A percentile compares a stretch with the other conserved stretches of the same genome.
Conservation (phyloP, 2,888 invertebrate species). For the Diaperis boleti region DNA sequence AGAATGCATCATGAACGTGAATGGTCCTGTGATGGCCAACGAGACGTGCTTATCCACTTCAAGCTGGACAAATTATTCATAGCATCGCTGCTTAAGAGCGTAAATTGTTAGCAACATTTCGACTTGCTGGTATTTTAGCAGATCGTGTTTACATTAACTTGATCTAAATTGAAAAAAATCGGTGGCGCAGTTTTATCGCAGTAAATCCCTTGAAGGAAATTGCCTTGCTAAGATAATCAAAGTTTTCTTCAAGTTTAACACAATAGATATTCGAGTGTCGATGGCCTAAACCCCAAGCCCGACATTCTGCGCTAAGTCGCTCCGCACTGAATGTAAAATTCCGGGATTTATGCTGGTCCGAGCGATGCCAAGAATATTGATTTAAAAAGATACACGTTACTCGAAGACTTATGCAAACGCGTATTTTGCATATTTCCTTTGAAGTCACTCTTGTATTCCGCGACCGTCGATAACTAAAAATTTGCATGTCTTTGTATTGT, state of each 20-base stretch:
- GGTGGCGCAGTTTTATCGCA: slow-evolving; percentile 10
- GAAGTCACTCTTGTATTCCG: slow-evolving; percentile 44
- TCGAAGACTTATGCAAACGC: slow-evolving; percentile 46
- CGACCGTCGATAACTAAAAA: slow-evolving; percentile 50
- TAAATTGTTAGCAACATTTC: slow-evolving; percentile 5
- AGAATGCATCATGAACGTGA: slow-evolving; percentile 27
- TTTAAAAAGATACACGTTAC: slow-evolving; percentile 52
- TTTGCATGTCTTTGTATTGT: slow-evolving; percentile 56
- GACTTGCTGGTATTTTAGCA: no score
- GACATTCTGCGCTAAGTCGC: slow-evolving; percentile 49
- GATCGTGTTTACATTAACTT: neutral
- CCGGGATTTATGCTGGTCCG: slow-evolving; percentile 52
- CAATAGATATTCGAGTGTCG: slow-evolving; percentile 36
- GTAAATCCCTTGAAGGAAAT: slow-evolving; percentile 32
- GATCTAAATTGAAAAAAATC: slow-evolving; percentile 19
- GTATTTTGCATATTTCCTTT: slow-evolving; percentile 49
- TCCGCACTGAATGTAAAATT: slow-evolving; percentile 53
- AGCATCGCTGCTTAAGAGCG: slow-evolving; percentile 13
- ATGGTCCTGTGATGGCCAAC: slow-evolving; percentile 20
- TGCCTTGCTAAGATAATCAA: slow-evolving; percentile 37
- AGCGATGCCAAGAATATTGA: slow-evolving; percentile 53
- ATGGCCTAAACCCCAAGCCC: slow-evolving; percentile 39
- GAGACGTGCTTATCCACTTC: slow-evolving; percentile 35
- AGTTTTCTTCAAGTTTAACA: slow-evolving; percentile 40
- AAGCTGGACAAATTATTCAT: slow-evolving; percentile 37